These are phyloP conservation scores for Orchesellides sinensis DNA, from an alignment of 2,888 invertebrate species.

Conservation along the genomic window DNA sequence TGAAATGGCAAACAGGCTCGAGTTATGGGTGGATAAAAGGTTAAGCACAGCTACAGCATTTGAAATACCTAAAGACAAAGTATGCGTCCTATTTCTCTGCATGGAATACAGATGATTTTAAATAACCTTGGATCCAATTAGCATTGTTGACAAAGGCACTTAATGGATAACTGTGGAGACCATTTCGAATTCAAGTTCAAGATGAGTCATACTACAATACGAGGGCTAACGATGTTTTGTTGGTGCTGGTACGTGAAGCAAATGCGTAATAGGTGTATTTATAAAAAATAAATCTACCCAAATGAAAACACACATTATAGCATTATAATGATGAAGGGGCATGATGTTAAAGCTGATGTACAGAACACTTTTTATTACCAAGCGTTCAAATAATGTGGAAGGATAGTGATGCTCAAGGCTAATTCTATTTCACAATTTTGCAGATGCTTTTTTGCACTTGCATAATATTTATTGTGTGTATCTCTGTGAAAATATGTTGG, in stretches of 20 bases:
- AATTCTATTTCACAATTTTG: background rate
- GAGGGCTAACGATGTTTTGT: no score
- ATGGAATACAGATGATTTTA: constrained; percentile 24
- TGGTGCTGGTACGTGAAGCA: background rate
- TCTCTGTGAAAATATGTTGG: background rate
- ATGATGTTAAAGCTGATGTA: no score
- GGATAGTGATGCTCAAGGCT: constrained; percentile 23
- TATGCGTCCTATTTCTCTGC: background rate
- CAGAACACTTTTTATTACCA: background rate
- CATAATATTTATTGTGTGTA: no score
- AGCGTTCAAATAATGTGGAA: background rate
- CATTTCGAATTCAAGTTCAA: background rate
- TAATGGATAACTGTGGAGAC: background rate
- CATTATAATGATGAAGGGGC: no score
- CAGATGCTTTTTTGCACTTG: constrained; percentile 6
- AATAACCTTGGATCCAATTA: constrained; percentile 31
- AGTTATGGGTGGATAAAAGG: background rate
- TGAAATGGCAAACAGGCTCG: no score
- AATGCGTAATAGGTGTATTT: background rate
- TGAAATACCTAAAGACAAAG: background rate
- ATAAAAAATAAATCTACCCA: no score
- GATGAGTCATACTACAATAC: background rate
- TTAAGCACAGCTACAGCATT: background rate
- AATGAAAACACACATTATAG: no score
- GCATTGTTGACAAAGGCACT: constrained; percentile 32